Evolutionary conservation across 2,888 invertebrate species (phyloP).

Genomic region (Coleophora flavipennella): DNA sequence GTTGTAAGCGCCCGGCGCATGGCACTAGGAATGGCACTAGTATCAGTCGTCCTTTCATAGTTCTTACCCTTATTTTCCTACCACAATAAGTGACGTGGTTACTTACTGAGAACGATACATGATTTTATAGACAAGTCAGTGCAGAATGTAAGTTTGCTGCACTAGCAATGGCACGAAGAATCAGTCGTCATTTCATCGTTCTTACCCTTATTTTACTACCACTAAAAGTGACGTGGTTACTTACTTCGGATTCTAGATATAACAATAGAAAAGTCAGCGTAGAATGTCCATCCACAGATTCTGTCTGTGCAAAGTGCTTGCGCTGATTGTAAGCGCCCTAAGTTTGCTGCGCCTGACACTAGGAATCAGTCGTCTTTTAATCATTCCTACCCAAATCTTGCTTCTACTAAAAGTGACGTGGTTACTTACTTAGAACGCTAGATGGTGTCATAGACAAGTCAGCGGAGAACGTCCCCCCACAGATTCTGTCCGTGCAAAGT

Average conservation of each 20-base stretch:
- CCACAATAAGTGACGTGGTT: too few relatives aligned
- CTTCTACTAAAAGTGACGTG: too few relatives aligned
- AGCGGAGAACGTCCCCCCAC: constrained; percentile 83
- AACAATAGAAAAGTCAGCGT: constrained; percentile 78
- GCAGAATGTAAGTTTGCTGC: constrained; percentile 80
- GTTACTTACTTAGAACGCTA: constrained; percentile 79
- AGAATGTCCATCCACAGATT: constrained; percentile 86
- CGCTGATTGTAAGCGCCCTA: constrained; percentile 73
- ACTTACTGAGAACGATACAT: constrained; percentile 81
- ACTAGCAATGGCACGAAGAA: constrained; percentile 84
- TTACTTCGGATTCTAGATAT: constrained; percentile 81
- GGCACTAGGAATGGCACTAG: too few relatives aligned
- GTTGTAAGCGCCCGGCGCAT: constrained; percentile 73
- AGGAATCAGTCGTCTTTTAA: constrained; percentile 87
- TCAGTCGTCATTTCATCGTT: too few relatives aligned
- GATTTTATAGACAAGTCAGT: constrained; percentile 78
- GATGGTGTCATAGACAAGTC: constrained; percentile 79
- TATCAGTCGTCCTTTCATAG: too few relatives aligned
- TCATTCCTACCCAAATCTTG: too few relatives aligned
- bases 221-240: too few relatives aligned
- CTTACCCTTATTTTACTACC: too few relatives aligned
- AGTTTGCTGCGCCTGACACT: constrained; percentile 83
- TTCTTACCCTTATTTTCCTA: too few relatives aligned
- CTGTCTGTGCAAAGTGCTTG: constrained; percentile 81
- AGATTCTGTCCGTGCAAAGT: constrained; percentile 84